A percentile compares a stretch with the other conserved stretches of the same genome.
Conservation (phyloP, 2,888 invertebrate species). For the Argynnis bischoffii region DNA sequence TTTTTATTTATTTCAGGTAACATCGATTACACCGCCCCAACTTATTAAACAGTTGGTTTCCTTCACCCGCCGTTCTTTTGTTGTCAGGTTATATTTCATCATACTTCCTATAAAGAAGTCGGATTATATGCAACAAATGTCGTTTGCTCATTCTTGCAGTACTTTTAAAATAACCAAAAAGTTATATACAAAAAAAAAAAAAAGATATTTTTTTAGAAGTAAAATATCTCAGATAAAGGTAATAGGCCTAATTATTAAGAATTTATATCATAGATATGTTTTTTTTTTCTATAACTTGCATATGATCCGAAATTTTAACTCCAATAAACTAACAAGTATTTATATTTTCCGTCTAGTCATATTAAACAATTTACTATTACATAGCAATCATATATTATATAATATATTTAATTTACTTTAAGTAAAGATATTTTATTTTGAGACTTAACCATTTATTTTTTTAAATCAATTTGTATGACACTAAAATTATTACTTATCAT, state of each 20-base stretch:
- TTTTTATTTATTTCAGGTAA: conserved; percentile 76
- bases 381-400: too few species aligned
- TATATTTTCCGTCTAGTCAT: conserved; percentile 12
- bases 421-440: conserved; percentile 8
- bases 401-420: conserved; percentile 8
- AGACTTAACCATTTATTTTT: too few species aligned
- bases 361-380: neutral
- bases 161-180: neutral
- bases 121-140: conserved; percentile 6
- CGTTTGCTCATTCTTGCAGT: neutral
- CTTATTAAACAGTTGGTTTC: conserved; percentile 78
- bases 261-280: neutral
- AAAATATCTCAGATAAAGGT: too few species aligned
- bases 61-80: conserved; percentile 7
- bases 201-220: too few species aligned
- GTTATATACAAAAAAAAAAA: neutral
- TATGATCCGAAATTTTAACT: conserved; percentile 1
- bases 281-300: conserved; percentile 2
- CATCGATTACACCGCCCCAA: conserved; percentile 88
- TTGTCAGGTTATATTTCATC: conserved; percentile 40
- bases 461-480: too few species aligned
- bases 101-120: neutral
- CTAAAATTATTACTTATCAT: too few species aligned
- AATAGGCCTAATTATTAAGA: conserved; percentile 13
- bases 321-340: neutral